phyloP scores from a whole-genome alignment of 2,797 vertebrate species.

The Podarcis lilfordi region DNA sequence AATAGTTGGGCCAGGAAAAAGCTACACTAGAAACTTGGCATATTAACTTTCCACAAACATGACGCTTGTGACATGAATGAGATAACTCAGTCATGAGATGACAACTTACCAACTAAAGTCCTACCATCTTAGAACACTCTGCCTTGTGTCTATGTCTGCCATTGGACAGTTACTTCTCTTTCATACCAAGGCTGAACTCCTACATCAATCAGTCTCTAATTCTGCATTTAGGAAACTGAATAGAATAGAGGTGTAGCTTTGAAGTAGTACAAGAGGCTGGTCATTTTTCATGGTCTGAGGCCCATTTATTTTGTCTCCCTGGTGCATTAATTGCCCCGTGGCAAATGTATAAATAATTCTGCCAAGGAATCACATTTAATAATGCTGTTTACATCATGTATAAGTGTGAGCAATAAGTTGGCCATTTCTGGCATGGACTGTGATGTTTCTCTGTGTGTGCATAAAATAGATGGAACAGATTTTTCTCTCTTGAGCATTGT shows the following conservation, averaged over 20 bases:
- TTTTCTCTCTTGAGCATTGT: background rate
- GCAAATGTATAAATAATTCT: background rate
- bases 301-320: background rate
- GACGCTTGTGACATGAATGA: no score
- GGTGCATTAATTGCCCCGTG: background rate
- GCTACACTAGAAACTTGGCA: no score
- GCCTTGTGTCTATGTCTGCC: no score
- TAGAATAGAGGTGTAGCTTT: background rate
- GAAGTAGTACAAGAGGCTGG: background rate
- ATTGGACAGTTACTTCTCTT: no score
- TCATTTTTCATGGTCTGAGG: background rate
- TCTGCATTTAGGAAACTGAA: background rate
- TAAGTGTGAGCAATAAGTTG: background rate
- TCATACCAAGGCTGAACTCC: no score
- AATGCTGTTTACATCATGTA: background rate
- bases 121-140: no score
- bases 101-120: no score
- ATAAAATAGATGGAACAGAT: background rate
- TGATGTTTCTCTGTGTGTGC: background rate
- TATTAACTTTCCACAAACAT: no score
- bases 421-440: background rate
- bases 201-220: no score
- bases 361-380: background rate
- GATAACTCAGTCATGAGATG: no score
- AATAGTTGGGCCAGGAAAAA: no score